Base-by-base conservation (phyloP, 1,140 invertebrate genomes). In the Reticulitermes speratus region DNA sequence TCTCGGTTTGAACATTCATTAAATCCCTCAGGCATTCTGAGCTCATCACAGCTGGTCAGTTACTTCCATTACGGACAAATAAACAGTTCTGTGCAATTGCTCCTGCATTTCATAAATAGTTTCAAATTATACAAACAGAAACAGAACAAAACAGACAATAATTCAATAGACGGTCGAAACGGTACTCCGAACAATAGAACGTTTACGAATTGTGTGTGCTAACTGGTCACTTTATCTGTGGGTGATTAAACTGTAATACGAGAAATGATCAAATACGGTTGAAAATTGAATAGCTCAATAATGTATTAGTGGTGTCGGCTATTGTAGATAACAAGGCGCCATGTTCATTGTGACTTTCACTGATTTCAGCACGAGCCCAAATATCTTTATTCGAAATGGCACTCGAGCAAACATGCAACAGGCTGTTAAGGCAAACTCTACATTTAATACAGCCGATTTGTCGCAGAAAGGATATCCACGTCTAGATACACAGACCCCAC, bases 1-100 rank as follows among this genome's bases (percentile, higher is more conserved):
- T 7, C 5, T 75, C 65, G n/a, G 65, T 75, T 30, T 75, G 65
- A 75, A 75, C 65, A 75, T n/a, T 75, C 65, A 75, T 75, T 75
- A 75, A 75, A 8, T 25, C 65, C 65, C 65, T n/a, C 65, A 75
- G 65, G 65, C 65, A 75, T 75, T 65, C n/a, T n/a, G 65, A 75
- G 65, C 65, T 75, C 65, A 75, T 75, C 65, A 75, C 65, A 75
- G 16, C 65, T 75, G 65, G 65, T 30, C n/a, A 75, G 65, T 75
- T 75, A 75, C 65, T 75, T 75, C 65, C n/a, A 75, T 75, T 75
- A 75, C 14, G n/a, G 65, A 9, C 65, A 75, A 75, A 69, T n/a
- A 69, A 25, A 75, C 65, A 75, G 6, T 75, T 75, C 25, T 30
- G n/a, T 75, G 65, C 65, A 30, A 75, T 9, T 75, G 65, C 65